Percentiles rank a stretch among this genome's conserved stretches.
These are phyloP conservation scores for Tubulanus polymorphus DNA, from an alignment of 2,888 invertebrate genomes.

Conservation along the genomic window DNA sequence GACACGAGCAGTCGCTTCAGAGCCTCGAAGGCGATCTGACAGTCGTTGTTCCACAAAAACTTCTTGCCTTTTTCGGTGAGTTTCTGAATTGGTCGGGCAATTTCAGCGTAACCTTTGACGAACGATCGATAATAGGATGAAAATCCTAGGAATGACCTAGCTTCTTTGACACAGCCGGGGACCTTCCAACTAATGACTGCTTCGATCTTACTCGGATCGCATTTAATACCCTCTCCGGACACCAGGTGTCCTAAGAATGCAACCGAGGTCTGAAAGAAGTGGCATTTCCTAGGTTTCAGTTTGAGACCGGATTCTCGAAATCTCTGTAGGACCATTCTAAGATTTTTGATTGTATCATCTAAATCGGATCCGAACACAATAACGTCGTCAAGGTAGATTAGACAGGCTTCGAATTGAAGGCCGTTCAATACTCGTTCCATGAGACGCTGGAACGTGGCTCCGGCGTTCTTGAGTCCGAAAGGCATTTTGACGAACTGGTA, in stretches of 20 bases:
- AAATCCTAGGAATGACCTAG: constrained; percentile 12
- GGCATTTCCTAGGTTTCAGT: constrained; percentile 17
- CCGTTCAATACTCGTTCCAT: constrained; percentile 19
- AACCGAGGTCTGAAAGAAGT: constrained; percentile 6
- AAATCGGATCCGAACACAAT: constrained; percentile 6
- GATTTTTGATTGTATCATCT: constrained; percentile 9
- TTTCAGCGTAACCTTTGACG: constrained; percentile 12
- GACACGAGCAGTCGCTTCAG: constrained; percentile 5
- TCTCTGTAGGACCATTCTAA: constrained; percentile 9
- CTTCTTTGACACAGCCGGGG: constrained; percentile 7
- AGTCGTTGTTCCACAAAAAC: constrained; percentile 8
- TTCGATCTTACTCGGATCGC: constrained; percentile 7
- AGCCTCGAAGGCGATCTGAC: constrained; percentile 5
- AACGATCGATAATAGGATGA: constrained; percentile 12
- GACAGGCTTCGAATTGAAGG: constrained; percentile 12
- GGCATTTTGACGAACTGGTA: constrained; percentile 19
- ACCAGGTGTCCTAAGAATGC: constrained; percentile 14
- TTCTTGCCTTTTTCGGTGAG: constrained; percentile 5
- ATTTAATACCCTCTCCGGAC: constrained; percentile 6
- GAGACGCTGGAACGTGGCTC: constrained; percentile 17
- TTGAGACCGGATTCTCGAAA: constrained; percentile 16
- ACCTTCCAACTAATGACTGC: constrained; percentile 11
- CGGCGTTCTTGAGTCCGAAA: constrained; percentile 18
- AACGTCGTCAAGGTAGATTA: constrained; percentile 18
- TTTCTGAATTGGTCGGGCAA: constrained; percentile 9